Conservation (phyloP, 1,140 invertebrate species). For the Anagrus nilaparvatae region DNA sequence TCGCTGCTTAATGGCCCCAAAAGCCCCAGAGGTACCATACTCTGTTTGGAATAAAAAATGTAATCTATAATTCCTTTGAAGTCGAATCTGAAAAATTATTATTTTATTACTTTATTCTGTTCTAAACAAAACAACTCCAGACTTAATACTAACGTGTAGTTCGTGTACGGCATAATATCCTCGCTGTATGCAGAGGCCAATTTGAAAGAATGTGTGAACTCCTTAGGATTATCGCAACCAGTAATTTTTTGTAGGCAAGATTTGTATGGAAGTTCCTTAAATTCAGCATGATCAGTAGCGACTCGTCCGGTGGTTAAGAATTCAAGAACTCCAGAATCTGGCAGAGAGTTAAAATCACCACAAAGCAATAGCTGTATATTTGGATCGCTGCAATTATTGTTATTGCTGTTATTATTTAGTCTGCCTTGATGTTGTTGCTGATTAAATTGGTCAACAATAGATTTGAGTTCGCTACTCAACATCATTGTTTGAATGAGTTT, state of each 20-base stretch:
- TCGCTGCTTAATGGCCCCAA: slow-evolving; percentile 86
- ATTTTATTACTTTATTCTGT: not conserved
- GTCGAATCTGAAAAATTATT: slow-evolving; percentile 65
- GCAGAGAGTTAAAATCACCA: slow-evolving; percentile 97
- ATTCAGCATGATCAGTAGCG: slow-evolving; percentile 84
- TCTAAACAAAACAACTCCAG: not conserved
- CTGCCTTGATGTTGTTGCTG: slow-evolving; percentile 52
- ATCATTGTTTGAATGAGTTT: slow-evolving; percentile 99
- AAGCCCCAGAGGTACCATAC: slow-evolving; percentile 88
- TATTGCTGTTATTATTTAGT: slow-evolving; percentile 60
- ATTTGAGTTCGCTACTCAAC: slow-evolving; percentile 85
- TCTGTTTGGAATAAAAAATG: slow-evolving; percentile 93
- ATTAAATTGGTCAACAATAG: slow-evolving; percentile 71
- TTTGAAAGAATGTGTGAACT: slow-evolving; percentile 93
- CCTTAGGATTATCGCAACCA: slow-evolving; percentile 69
- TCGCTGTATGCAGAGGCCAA: slow-evolving; percentile 88
- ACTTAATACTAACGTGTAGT: slow-evolving; percentile 78
- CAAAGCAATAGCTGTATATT: slow-evolving; percentile 90
- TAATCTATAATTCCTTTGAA: slow-evolving; percentile 99
- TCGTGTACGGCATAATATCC: slow-evolving; percentile 95
- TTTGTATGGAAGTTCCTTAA: slow-evolving; percentile 94
- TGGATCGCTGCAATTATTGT: no score
- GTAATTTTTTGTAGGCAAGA: slow-evolving; percentile 81
- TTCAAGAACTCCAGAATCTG: slow-evolving; percentile 96
- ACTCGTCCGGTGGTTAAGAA: slow-evolving; percentile 85